These are phyloP conservation scores for Myotis brandtii DNA, from an alignment of 2,113 vertebrate species.

Conservation along the genomic window DNA sequence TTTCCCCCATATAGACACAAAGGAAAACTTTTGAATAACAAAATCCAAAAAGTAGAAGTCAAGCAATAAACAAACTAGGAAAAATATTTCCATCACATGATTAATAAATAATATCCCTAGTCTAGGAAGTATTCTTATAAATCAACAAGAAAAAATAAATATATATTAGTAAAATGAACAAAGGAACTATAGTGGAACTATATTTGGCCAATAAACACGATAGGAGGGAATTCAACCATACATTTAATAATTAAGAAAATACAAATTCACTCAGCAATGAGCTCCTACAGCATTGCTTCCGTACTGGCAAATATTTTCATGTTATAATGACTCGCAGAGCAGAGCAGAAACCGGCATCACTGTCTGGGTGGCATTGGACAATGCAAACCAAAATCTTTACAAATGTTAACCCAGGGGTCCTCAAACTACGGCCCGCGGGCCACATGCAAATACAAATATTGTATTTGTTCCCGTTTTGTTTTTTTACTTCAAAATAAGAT, in stretches of 20 bases:
- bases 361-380: background rate
- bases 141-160: conserved; percentile 9
- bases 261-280: background rate
- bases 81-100: background rate
- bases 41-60: conserved; percentile 1
- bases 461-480: too few species aligned
- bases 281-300: background rate
- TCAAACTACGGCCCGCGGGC: too few species aligned
- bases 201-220: background rate
- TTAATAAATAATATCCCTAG: background rate
- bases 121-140: background rate
- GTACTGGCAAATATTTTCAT: background rate
- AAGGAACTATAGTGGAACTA: background rate
- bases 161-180: background rate
- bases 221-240: background rate
- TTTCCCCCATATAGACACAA: background rate
- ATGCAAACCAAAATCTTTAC: background rate
- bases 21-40: conserved; percentile 27
- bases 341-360: background rate
- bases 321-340: background rate
- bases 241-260: background rate
- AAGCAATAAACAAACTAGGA: background rate
- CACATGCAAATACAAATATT: too few species aligned
- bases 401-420: too few species aligned
- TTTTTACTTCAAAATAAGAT: too few species aligned